Evolutionary conservation across 2,113 vertebrate genomes (phyloP), one percentile per base, ranked within the genome.

Genomic region (Tenebrosternarchus preto): DNA sequence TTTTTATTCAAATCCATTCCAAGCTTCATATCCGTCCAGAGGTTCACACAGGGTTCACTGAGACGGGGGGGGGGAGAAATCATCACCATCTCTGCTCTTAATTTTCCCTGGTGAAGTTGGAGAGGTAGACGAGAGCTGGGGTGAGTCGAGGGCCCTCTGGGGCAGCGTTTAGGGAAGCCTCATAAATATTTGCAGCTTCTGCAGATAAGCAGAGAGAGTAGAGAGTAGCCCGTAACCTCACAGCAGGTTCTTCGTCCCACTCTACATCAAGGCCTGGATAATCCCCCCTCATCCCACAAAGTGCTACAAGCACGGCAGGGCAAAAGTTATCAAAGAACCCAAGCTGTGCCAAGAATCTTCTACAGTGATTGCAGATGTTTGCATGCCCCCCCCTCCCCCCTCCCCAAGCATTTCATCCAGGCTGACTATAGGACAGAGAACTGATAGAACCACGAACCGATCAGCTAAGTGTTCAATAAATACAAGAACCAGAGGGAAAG

Each of bases 1-100:
- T 43, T 43, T 43, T 43, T 64, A 61, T 68, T 64, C 73, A 31
- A 61, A 61, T 64, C 63, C 29, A 55, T 67, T 80, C 31, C 61
- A 81, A 77, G 17, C 31, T 53, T 19, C 46, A 60, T 59, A 80
- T 86, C 83, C 67, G 67, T 81, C 74, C 71, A 50, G 24, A 66
- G 57, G 81, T 85, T 86, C 81, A 84, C 16, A 74, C 50, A 85
- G 69, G 77, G 86, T 85, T 87, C 76, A 85, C 15, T 15, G 68
- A 77, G 63, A 60, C 63, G 74, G 27, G 61, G 71, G 33, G 78
- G 29, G 19, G 22, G 33, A n/a, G n/a, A n/a, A 66, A 20, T 71
- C 39, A 25, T 27, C 27, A 16, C 20, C 31, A 53, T 60, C 39
- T 46, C 53, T 36, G 60, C 70, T 71, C 36, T 50, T 25, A n/a